phyloP scores from a whole-genome alignment of 2,888 invertebrate species.

The Spilarctia lutea region DNA sequence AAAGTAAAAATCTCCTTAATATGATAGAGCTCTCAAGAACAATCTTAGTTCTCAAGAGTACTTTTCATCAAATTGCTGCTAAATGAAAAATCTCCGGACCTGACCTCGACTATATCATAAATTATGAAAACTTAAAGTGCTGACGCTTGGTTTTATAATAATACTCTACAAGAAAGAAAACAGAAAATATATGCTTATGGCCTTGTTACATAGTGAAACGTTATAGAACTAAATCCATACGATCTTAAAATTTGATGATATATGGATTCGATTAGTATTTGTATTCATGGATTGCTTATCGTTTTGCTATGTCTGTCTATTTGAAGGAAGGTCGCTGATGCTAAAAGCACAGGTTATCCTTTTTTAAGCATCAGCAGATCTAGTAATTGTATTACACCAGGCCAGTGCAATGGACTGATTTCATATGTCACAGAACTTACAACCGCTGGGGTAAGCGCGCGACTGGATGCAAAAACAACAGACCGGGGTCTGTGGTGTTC shows the following conservation, averaged over 20 bases:
- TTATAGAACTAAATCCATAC: neutral
- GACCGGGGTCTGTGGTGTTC: too few relatives aligned
- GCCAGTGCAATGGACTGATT: too few relatives aligned
- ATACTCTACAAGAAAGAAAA: neutral
- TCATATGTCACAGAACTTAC: too few relatives aligned
- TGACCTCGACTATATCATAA: neutral
- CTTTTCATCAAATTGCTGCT: neutral
- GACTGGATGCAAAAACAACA: too few relatives aligned
- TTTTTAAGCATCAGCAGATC: too few relatives aligned
- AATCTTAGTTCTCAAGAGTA: neutral
- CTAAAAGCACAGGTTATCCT: too few relatives aligned
- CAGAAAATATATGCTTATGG: neutral
- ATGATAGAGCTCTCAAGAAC: neutral
- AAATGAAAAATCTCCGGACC: neutral
- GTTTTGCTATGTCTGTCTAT: too few relatives aligned
- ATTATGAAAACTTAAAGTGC: neutral
- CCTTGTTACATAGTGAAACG: neutral
- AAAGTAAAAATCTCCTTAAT: neutral
- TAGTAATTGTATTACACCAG: too few relatives aligned
- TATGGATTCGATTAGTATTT: neutral
- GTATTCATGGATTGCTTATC: too few relatives aligned
- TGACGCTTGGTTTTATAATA: neutral
- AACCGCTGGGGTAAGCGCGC: too few relatives aligned
- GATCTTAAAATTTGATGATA: neutral
- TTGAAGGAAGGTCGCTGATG: too few relatives aligned